These are phyloP conservation scores for Cephus pygmeus DNA, from an alignment of 2,888 invertebrate genomes.

Conservation along the genomic window DNA sequence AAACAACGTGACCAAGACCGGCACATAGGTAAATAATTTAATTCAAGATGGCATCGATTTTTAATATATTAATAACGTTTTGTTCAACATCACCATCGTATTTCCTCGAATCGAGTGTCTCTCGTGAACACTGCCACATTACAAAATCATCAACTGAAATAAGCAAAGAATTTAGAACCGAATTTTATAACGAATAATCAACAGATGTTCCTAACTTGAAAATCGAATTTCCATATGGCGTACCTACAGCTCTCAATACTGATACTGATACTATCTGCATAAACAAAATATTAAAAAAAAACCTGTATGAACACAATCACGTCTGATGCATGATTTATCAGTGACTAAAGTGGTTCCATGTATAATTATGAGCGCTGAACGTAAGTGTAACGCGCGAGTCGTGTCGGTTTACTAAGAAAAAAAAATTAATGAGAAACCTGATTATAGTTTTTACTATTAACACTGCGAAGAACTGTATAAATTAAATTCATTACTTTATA, in stretches of 20 bases:
- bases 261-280: background rate
- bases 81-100: background rate
- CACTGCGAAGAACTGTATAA: background rate
- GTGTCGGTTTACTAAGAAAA: background rate
- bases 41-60: background rate
- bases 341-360: background rate
- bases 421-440: background rate
- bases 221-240: background rate
- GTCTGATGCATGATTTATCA: background rate
- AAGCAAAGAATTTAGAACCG: background rate
- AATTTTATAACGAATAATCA: background rate
- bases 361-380: background rate
- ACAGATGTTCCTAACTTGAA: background rate
- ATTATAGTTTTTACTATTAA: background rate
- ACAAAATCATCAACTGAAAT: background rate
- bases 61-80: background rate
- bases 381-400: background rate
- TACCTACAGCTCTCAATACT: background rate
- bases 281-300: background rate
- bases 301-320: background rate
- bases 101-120: background rate
- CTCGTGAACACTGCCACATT: background rate
- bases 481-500: background rate
- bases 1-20: slow-evolving; percentile 43
- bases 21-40: slow-evolving; percentile 14